These are phyloP conservation scores for Anguilla megastoma DNA, from an alignment of 2,797 vertebrate species.

Conservation along the genomic window DNA sequence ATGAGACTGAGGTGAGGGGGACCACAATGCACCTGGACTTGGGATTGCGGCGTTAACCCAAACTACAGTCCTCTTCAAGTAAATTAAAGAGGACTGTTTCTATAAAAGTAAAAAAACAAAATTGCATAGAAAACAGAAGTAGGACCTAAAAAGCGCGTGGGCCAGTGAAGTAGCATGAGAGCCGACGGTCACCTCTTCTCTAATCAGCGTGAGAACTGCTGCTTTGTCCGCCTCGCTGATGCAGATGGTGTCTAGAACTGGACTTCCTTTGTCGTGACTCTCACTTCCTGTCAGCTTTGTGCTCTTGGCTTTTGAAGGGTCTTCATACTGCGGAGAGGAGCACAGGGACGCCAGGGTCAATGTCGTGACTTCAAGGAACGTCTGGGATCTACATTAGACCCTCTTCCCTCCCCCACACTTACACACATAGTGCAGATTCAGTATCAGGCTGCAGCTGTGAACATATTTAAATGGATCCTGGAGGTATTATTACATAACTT, in stretches of 20 bases:
- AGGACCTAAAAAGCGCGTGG: not conserved
- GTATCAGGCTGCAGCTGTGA: not conserved
- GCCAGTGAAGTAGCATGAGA: not conserved
- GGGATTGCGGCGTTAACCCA: not conserved
- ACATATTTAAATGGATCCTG: not conserved
- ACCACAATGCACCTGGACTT: not conserved
- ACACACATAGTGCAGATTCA: not conserved
- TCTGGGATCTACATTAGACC: conserved; percentile 19
- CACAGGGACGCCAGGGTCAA: not conserved
- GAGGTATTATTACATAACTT: not conserved
- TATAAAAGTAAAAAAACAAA: not conserved
- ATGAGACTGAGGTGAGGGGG: not conserved
- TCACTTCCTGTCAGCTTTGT: conserved; percentile 57
- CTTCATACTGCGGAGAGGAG: conserved; percentile 50
- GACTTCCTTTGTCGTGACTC: conserved; percentile 69
- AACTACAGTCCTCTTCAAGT: not conserved
- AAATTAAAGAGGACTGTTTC: not conserved
- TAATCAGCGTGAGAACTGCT: conserved; percentile 84
- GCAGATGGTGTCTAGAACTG: conserved; percentile 80
- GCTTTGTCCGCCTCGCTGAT: conserved; percentile 84
- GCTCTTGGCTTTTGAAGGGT: conserved; percentile 57
- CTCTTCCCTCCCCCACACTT: not conserved
- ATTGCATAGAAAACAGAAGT: not conserved
- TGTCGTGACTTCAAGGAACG: conserved; percentile 8
- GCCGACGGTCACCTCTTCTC: conserved; percentile 81